These are phyloP conservation scores for Erebia epiphron DNA, from an alignment of 2,888 invertebrate species.

Conservation along the genomic window DNA sequence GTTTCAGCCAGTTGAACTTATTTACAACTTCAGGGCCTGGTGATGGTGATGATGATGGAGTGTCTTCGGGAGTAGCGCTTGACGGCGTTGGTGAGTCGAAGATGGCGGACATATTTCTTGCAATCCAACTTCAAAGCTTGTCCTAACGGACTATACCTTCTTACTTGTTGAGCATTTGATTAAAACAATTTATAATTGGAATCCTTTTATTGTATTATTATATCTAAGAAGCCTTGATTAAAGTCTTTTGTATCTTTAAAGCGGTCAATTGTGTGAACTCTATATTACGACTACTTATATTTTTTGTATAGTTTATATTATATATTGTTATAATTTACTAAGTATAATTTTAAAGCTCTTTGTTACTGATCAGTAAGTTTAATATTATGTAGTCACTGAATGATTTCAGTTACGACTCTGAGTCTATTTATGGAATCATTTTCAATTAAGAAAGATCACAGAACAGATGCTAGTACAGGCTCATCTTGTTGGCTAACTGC, in stretches of 20 bases:
- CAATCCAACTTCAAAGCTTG: background rate
- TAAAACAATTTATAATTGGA: background rate
- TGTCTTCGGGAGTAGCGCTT: slow-evolving; percentile 55
- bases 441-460: background rate
- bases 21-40: slow-evolving; percentile 55
- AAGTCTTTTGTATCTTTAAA: background rate
- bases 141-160: background rate
- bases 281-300: background rate
- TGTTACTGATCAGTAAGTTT: background rate
- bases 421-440: slow-evolving; percentile 14
- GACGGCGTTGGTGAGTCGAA: slow-evolving; percentile 55
- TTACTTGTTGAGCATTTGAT: background rate
- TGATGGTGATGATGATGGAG: slow-evolving; percentile 60
- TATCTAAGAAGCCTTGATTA: background rate
- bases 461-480: background rate
- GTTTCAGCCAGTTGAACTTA: slow-evolving; percentile 72
- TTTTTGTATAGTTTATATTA: background rate
- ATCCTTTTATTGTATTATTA: background rate
- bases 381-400: background rate
- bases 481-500: too few relatives aligned
- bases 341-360: background rate
- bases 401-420: background rate
- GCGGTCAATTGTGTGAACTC: background rate
- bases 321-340: background rate
- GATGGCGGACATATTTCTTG: slow-evolving; percentile 44